Percentiles rank a stretch among this genome's conserved stretches.
phyloP scores from a whole-genome alignment of 2,888 invertebrate species.

The Cosmorhoe ocellata region DNA sequence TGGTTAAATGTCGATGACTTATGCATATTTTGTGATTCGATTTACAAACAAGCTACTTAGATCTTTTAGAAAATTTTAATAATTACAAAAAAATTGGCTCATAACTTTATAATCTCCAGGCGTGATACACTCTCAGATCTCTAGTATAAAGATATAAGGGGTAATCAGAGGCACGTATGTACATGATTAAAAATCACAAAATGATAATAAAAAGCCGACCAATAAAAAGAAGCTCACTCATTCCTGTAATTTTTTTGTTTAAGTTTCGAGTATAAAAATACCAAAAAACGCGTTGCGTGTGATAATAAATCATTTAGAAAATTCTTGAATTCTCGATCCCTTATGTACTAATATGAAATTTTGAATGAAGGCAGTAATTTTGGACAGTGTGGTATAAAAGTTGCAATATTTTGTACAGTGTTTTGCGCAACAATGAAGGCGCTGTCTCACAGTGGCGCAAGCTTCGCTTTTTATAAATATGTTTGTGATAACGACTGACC shows the following conservation, averaged over 20 bases:
- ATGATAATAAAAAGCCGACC: constrained; percentile 54
- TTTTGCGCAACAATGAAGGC: too few species aligned
- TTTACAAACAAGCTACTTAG: constrained; percentile 26
- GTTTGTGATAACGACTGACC: too few species aligned
- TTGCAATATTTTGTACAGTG: too few species aligned
- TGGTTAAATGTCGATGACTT: constrained; percentile 41
- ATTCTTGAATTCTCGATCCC: constrained; percentile 13
- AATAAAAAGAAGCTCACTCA: constrained; percentile 75
- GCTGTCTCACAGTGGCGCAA: too few species aligned
- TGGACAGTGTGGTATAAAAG: constrained; percentile 4
- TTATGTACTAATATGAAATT: constrained; percentile 1
- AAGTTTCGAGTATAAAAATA: constrained; percentile 71
- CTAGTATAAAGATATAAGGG: too few species aligned
- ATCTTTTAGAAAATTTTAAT: constrained; percentile 21
- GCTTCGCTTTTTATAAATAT: too few species aligned
- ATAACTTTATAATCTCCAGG: too few species aligned
- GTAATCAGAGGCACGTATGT: too few species aligned
- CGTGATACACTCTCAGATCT: too few species aligned
- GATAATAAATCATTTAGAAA: constrained; percentile 34
- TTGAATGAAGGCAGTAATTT: constrained; percentile 20
- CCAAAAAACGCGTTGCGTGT: constrained; percentile 56
- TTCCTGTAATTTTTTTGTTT: constrained; percentile 74
- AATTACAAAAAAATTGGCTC: not conserved
- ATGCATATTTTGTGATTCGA: constrained; percentile 36
- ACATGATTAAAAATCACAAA: constrained; percentile 37